Percentiles rank a stretch among this genome's conserved stretches.
These are phyloP conservation scores for Galaxea fascicularis DNA, from an alignment of 92 coral and sea anemone species.

Conservation along the genomic window DNA sequence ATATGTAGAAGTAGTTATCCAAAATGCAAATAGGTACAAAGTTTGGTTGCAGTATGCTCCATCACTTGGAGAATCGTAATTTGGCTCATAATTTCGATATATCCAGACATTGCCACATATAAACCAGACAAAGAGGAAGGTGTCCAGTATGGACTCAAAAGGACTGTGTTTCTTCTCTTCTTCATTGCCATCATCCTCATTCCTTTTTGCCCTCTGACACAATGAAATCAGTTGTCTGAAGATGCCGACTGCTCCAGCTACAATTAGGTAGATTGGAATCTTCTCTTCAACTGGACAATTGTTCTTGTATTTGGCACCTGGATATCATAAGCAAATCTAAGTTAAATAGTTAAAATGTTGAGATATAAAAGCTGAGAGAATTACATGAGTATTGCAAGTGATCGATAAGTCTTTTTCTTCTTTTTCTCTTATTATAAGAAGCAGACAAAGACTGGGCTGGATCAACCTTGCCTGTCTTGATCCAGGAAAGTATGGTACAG, in stretches of 20 bases:
- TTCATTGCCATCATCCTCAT: conserved; percentile 20
- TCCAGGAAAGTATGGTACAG: no score
- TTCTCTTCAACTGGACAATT: conserved; percentile 81
- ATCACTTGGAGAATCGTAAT: rapidly evolving
- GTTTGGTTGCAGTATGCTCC: conserved; percentile 79
- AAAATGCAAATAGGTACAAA: conserved; percentile 94
- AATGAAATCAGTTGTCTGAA: conserved; percentile 82
- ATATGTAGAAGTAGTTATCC: conserved; percentile 90
- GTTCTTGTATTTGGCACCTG: conserved; percentile 93
- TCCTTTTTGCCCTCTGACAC: conserved; percentile 71
- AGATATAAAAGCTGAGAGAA: no score
- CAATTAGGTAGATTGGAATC: conserved; percentile 96
- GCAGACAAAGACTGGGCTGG: no score
- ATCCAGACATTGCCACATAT: conserved; percentile 98
- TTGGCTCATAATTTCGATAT: conserved; percentile 76
- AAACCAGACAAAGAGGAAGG: conserved; percentile 92
- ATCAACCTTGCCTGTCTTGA: no score
- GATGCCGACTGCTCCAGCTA: conserved; percentile 91
- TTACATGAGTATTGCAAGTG: no score
- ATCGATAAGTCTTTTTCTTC: no score
- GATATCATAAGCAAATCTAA: neutral
- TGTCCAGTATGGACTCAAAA: conserved; percentile 79
- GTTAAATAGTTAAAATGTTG: neutral
- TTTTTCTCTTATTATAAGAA: no score
- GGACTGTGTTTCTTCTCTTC: conserved; percentile 68